Evolutionary conservation across 2,113 vertebrate species (phyloP), one percentile per base, ranked within the genome.

Genomic region (Syngnathus typhle): DNA sequence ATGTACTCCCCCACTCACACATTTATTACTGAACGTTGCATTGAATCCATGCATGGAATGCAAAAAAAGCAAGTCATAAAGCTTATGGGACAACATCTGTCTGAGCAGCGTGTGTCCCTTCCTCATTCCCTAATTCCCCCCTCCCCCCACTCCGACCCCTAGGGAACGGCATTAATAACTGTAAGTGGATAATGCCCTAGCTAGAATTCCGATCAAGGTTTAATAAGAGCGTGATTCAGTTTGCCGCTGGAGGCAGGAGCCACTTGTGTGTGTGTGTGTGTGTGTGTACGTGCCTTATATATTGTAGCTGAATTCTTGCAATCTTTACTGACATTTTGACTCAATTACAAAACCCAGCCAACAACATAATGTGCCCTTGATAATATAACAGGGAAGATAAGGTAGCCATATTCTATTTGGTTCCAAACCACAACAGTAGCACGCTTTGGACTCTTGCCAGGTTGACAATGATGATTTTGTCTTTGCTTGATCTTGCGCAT

Each of bases 101-200:
- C 19, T 60, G 37, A 41, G 12, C 55, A 7, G 4, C 37, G 36
- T 73, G 69, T 37, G 41, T 65, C 63, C 67, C 58, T 63, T 65
- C 49, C 75, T 64, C n/a, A n/a, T 71, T 73, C 71, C 71, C 70
- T 70, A 70, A 65, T 65, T 75, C 41, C 41, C 41, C 10, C 41
- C 10, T 80, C 78, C 84, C 84, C 86, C 83, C 79, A 44, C 11
- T 12, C 79, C 78, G 82, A 82, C 87, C 83, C 81, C 47, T 16
- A 47, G 88, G 87, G 84, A 89, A 74, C 77, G 27, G 82, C 86
- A 90, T 89, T 91, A 91, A 90, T 91, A 90, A 89, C 85, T 89
- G 80, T 90, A 91, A 91, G 89, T 90, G 88, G 89, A 90, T 91
- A 91, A 91, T 91, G 87, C 88, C 70, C 70, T 51, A 70, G 85